A percentile compares a stretch with the other conserved stretches of the same genome.
Evolutionary conservation across 1,140 invertebrate genomes (phyloP).

Genomic region (Anagrus nilaparvatae): DNA sequence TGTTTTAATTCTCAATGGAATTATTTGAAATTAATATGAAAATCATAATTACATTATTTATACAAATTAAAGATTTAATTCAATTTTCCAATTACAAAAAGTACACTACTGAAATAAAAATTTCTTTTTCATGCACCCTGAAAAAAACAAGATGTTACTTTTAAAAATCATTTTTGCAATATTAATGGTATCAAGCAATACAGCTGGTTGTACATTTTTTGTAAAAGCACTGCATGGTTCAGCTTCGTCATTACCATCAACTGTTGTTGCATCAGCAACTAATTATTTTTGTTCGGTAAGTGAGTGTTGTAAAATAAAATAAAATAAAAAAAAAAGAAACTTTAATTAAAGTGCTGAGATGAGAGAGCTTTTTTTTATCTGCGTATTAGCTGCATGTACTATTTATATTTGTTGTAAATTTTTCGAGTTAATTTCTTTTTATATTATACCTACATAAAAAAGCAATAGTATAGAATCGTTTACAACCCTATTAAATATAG

Average conservation of each 20-base stretch:
- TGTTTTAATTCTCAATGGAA: background rate
- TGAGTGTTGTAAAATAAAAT: constrained; percentile 14
- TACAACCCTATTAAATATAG: too few relatives aligned
- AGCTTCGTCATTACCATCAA: constrained; percentile 47
- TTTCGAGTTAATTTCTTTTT: too few relatives aligned
- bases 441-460: too few relatives aligned
- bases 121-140: background rate
- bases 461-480: too few relatives aligned
- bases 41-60: background rate
- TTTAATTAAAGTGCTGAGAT: too few relatives aligned
- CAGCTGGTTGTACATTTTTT: constrained; percentile 49
- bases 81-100: too few relatives aligned
- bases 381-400: too few relatives aligned
- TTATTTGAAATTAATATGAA: background rate
- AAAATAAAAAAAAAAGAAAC: too few relatives aligned
- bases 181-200: constrained; percentile 48
- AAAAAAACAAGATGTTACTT: background rate
- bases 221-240: constrained; percentile 47
- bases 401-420: too few relatives aligned
- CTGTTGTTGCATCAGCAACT: constrained; percentile 48
- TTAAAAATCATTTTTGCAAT: constrained; percentile 36
- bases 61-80: too few relatives aligned
- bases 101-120: background rate
- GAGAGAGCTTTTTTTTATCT: too few relatives aligned
- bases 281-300: constrained; percentile 55